Conservation (phyloP, 2,113 vertebrate species). For the Erythrocercus mccallii region DNA sequence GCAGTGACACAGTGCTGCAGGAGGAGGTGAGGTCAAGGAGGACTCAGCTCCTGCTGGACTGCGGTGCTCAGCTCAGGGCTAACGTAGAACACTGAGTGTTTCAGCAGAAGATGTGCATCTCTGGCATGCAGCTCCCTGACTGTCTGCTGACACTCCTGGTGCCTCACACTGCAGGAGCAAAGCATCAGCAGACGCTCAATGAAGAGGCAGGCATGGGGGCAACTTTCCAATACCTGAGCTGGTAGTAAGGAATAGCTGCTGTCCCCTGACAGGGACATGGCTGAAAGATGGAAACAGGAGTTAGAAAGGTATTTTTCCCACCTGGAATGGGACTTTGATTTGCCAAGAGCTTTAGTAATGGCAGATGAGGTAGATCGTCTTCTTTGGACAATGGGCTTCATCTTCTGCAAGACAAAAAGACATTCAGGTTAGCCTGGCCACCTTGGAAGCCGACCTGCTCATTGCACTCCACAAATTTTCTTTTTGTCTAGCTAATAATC, state of each 20-base stretch:
- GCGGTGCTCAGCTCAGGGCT: neutral
- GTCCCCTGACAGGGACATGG: neutral
- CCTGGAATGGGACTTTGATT: conserved; percentile 66
- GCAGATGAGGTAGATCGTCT: conserved; percentile 67
- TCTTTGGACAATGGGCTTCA: conserved; percentile 70
- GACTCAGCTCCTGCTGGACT: neutral
- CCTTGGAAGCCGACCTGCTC: neutral
- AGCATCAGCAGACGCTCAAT: neutral
- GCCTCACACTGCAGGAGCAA: neutral
- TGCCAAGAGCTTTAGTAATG: conserved; percentile 69
- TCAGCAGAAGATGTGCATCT: neutral
- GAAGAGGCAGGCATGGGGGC: neutral
- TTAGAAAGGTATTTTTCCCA: conserved; percentile 18
- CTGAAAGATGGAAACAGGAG: neutral
- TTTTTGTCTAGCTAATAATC: neutral
- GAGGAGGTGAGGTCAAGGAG: neutral
- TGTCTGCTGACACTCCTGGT: neutral
- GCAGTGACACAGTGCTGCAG: neutral
- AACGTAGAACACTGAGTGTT: neutral
- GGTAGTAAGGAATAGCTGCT: neutral
- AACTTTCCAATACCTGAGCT: neutral
- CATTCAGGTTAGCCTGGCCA: neutral
- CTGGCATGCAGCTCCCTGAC: neutral
- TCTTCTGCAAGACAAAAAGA: conserved; percentile 65
- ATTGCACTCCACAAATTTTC: neutral